Evolutionary conservation across 2,113 vertebrate genomes (phyloP), one percentile per base, ranked within the genome.

Genomic region (Orthonyx spaldingii): DNA sequence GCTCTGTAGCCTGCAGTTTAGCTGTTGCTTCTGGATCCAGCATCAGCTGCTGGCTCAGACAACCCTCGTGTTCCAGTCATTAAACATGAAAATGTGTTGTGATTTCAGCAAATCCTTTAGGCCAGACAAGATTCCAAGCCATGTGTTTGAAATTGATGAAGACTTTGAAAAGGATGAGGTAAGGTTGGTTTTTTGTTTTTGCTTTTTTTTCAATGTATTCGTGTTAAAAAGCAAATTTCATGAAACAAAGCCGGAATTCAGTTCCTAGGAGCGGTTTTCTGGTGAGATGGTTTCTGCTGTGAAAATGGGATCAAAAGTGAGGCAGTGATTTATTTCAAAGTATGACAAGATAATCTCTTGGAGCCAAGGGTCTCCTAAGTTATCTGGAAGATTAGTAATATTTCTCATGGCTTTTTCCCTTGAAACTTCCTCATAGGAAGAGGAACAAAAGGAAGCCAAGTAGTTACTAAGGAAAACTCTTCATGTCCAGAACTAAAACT

Each of bases 121-220:
- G 97, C 98, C 98, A 12, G 99, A 99, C 96, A 99, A 99, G 97
- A 98, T 99, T 93, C 99, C 99, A 35, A 98, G 94, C 94, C 99
- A 99, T 13, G 96, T 98, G 47, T 99, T 99, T 94, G 99, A 99
- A 97, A 98, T 99, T 59, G 99, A 99, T 94, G 99, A 99, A 97
- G 99, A 99, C 83, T 98, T 98, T 52, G 98, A 99, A 60, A 99
- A 99, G 97, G 99, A 98, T 23, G 98, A 99, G 96, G 99, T 99
- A 98, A 98, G 11, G 24, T 44, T 44, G 35, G 3, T 18, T 22
- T 44, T 57, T n/a, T 16, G 26, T 5, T 7, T 6, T 0, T 3
- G 22, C 18, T 56, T 41, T 60, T 30, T 71, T 66, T 49, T 8
- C 15, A 39, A 39, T 21, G 2, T 78, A 21, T 57, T 60, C 14